Evolutionary conservation across 2,797 vertebrate genomes (phyloP).

Genomic region (Nothura maculosa): DNA sequence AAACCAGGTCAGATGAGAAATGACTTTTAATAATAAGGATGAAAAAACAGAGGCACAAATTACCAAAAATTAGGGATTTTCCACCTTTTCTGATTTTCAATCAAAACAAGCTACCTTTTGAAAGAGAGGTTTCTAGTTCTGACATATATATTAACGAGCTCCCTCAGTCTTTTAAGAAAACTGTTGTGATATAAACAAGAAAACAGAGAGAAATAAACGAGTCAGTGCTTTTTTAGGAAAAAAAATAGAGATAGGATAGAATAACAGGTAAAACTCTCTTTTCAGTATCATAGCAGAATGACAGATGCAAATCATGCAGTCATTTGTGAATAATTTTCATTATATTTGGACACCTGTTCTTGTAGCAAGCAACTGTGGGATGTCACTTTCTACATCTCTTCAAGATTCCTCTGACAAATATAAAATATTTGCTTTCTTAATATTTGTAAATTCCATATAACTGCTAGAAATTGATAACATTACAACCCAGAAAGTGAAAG

Average conservation of each 20-base stretch:
- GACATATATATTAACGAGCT: background rate
- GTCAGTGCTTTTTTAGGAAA: background rate
- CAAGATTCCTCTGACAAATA: background rate
- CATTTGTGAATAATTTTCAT: background rate
- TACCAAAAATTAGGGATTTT: background rate
- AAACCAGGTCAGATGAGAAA: constrained; percentile 11
- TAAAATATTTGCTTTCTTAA: background rate
- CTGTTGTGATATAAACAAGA: background rate
- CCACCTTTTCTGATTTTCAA: background rate
- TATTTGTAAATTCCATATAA: background rate
- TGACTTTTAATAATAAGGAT: background rate
- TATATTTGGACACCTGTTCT: background rate
- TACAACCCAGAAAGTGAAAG: background rate
- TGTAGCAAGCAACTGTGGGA: background rate
- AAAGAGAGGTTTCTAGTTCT: background rate
- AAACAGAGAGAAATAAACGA: background rate
- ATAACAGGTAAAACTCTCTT: background rate
- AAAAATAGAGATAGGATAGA: background rate
- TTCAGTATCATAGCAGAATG: background rate
- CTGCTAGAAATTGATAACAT: background rate
- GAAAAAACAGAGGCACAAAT: background rate
- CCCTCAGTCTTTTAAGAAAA: background rate
- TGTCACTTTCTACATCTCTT: background rate
- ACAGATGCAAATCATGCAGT: background rate
- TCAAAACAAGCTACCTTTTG: background rate